Conservation (phyloP, 2,888 invertebrate genomes). For the Drosophila nr. perissopoda region DNA sequence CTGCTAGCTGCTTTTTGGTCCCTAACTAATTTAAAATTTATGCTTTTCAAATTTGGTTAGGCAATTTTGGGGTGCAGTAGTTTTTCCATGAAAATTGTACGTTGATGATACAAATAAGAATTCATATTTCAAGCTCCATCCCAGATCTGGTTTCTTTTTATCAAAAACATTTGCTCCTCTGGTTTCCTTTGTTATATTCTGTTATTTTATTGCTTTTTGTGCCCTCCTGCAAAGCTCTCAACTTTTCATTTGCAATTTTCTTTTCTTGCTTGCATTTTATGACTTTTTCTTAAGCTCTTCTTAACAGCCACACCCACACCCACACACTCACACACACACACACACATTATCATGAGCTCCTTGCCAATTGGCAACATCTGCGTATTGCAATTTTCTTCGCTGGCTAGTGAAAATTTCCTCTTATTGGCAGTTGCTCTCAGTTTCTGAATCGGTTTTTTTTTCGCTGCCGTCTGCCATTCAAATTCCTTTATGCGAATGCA, state of each 20-base stretch:
- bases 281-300: slow-evolving; percentile 70
- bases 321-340: slow-evolving; percentile 30
- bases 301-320: slow-evolving; percentile 46
- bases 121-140: neutral
- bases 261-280: slow-evolving; percentile 72
- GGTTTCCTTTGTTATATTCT: slow-evolving; percentile 6
- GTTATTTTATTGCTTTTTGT: slow-evolving; percentile 30
- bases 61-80: slow-evolving; percentile 46
- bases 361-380: slow-evolving; percentile 76
- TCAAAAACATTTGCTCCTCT: neutral
- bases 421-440: slow-evolving; percentile 34
- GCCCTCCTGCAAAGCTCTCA: slow-evolving; percentile 45
- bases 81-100: slow-evolving; percentile 45
- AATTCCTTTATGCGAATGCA: slow-evolving; percentile 48
- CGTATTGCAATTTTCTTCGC: slow-evolving; percentile 76
- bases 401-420: slow-evolving; percentile 52
- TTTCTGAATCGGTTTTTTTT: slow-evolving; percentile 29
- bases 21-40: slow-evolving; percentile 69
- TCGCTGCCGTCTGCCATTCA: slow-evolving; percentile 39
- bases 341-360: neutral
- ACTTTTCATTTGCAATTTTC: slow-evolving; percentile 76
- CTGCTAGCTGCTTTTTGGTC: slow-evolving; percentile 30
- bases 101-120: slow-evolving; percentile 23
- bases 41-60: slow-evolving; percentile 61
- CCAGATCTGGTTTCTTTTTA: slow-evolving; percentile 4